Conservation (phyloP, 2,113 vertebrate species). For the Xiphophorus hellerii region DNA sequence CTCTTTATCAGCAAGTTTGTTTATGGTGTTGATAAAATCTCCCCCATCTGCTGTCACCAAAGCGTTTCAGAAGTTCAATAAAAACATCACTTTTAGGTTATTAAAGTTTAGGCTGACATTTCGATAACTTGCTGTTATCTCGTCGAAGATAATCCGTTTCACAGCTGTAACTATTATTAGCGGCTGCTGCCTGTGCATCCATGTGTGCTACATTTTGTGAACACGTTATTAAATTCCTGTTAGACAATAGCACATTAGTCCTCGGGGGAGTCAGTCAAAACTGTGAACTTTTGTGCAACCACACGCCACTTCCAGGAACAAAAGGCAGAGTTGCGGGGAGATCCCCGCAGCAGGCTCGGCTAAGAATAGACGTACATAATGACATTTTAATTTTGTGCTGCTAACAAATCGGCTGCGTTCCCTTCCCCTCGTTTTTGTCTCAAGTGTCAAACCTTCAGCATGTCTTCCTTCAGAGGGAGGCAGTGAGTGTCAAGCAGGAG, state of each 20-base stretch:
- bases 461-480: slow-evolving; percentile 53
- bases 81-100: slow-evolving; percentile 36
- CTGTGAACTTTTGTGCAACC: slow-evolving; percentile 56
- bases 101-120: slow-evolving; percentile 41
- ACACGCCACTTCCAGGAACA: slow-evolving; percentile 44
- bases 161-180: slow-evolving; percentile 41
- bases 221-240: slow-evolving; percentile 32
- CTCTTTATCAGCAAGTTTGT: not conserved
- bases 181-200: slow-evolving; percentile 33
- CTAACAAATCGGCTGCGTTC: slow-evolving; percentile 54
- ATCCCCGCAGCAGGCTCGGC: slow-evolving; percentile 60
- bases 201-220: slow-evolving; percentile 35
- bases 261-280: slow-evolving; percentile 45
- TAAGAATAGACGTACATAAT: slow-evolving; percentile 72
- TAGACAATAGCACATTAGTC: slow-evolving; percentile 38
- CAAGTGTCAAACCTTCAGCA: slow-evolving; percentile 48
- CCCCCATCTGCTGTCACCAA: slow-evolving; percentile 6
- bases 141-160: slow-evolving; percentile 32
- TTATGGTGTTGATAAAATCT: slow-evolving; percentile 9
- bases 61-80: slow-evolving; percentile 8
- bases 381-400: slow-evolving; percentile 75
- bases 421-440: slow-evolving; percentile 49
- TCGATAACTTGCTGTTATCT: slow-evolving; percentile 36
- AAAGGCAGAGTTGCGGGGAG: slow-evolving; percentile 56
- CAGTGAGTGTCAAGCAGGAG: slow-evolving; percentile 49